Percentiles rank a stretch among this genome's conserved stretches.
phyloP scores from a whole-genome alignment of 2,113 vertebrate genomes.

The Channa maculata region DNA sequence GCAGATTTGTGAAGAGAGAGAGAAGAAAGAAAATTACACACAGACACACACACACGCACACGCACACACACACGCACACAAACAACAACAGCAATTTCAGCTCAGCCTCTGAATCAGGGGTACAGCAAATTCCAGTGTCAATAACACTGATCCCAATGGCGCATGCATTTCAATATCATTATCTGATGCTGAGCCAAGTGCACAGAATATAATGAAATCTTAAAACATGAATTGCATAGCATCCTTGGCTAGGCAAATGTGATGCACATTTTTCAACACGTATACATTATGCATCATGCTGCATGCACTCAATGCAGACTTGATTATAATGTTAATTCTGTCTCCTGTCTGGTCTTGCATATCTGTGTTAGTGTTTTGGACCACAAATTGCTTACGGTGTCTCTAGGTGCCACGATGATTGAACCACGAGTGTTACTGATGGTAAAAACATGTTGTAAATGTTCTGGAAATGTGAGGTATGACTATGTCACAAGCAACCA shows the following conservation, averaged over 20 bases:
- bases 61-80: conserved; percentile 27
- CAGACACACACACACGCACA: conserved; percentile 29
- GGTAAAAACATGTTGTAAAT: conserved; percentile 67
- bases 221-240: conserved; percentile 61
- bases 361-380: conserved; percentile 52
- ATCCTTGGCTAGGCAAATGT: conserved; percentile 47
- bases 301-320: conserved; percentile 35
- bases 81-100: conserved; percentile 73
- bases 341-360: conserved; percentile 44
- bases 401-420: conserved; percentile 58
- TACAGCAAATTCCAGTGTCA: conserved; percentile 76
- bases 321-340: conserved; percentile 68
- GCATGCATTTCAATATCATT: conserved; percentile 81
- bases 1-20: conserved; percentile 56
- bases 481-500: conserved; percentile 56
- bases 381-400: conserved; percentile 57
- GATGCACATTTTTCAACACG: conserved; percentile 43
- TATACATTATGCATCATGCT: conserved; percentile 37
- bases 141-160: conserved; percentile 76
- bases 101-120: conserved; percentile 59
- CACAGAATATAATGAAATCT: conserved; percentile 74
- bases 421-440: conserved; percentile 43
- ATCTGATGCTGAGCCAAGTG: conserved; percentile 71
- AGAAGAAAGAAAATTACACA: conserved; percentile 18
- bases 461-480: conserved; percentile 71